A percentile compares a stretch with the other conserved stretches of the same genome.
These are phyloP conservation scores for Spilosoma lubricipeda DNA, from an alignment of 2,888 invertebrate species.

Conservation along the genomic window DNA sequence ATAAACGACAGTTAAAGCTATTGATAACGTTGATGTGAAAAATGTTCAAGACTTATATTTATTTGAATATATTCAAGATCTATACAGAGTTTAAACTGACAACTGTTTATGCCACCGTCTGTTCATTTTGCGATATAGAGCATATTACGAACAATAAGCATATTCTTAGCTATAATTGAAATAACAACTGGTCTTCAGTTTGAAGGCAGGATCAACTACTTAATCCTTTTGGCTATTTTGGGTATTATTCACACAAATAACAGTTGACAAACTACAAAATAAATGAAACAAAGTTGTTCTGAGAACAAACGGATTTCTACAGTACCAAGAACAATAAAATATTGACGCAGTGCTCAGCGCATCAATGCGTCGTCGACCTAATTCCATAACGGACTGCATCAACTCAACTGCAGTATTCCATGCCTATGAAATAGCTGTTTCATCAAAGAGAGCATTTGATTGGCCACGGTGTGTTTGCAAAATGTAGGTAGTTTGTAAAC, in stretches of 20 bases:
- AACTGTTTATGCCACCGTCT: too few species aligned
- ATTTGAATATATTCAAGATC: too few species aligned
- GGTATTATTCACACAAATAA: background rate
- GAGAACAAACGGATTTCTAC: conserved; percentile 8
- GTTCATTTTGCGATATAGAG: too few species aligned
- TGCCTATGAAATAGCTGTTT: conserved; percentile 17
- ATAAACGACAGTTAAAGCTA: too few species aligned
- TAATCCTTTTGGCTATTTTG: too few species aligned
- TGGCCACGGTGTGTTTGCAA: conserved; percentile 14
- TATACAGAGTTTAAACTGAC: too few species aligned
- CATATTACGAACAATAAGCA: too few species aligned
- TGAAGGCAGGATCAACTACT: too few species aligned
- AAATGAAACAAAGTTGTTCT: conserved; percentile 15
- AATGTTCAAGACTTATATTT: too few species aligned
- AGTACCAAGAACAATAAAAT: conserved; percentile 28
- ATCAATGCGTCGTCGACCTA: conserved; percentile 31
- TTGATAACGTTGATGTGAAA: too few species aligned
- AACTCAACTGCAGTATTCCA: conserved; percentile 25
- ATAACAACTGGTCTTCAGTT: too few species aligned
- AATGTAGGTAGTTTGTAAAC: conserved; percentile 12
- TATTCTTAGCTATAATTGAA: too few species aligned
- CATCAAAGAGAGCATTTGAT: conserved; percentile 18
- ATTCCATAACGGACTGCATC: conserved; percentile 30
- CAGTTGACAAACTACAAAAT: conserved; percentile 8
- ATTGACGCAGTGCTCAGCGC: conserved; percentile 18